These are phyloP conservation scores for Tipula unca DNA, from an alignment of 2,888 invertebrate genomes.

Conservation along the genomic window DNA sequence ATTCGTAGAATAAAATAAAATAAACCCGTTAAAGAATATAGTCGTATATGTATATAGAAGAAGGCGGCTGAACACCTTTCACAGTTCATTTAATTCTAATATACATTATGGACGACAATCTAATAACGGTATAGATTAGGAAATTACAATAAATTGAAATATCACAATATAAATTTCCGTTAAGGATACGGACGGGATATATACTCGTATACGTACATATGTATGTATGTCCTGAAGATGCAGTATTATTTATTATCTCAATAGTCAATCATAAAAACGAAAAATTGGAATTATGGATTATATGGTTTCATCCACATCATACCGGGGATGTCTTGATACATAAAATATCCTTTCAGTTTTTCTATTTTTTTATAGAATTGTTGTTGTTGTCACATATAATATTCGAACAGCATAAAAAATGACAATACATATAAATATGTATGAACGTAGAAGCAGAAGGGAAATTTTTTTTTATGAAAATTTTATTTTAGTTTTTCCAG, in stretches of 20 bases:
- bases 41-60: not conserved
- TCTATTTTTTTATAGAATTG: not conserved
- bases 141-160: slow-evolving; percentile 14
- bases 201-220: too few species aligned
- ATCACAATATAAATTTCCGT: not conserved
- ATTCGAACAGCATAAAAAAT: not conserved
- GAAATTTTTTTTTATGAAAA: not conserved
- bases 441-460: not conserved
- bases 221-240: too few species aligned
- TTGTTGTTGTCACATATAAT: not conserved
- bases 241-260: not conserved
- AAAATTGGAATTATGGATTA: not conserved
- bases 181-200: not conserved
- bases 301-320: slow-evolving; percentile 1
- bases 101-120: not conserved
- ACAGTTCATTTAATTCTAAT: not conserved
- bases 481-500: not conserved
- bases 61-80: not conserved
- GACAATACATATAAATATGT: not conserved
- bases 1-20: not conserved
- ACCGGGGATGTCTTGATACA: not conserved
- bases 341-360: not conserved
- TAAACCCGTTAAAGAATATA: not conserved
- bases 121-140: not conserved
- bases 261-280: not conserved